Conservation (phyloP, 2,888 invertebrate genomes). For the Thymelicus acteon region DNA sequence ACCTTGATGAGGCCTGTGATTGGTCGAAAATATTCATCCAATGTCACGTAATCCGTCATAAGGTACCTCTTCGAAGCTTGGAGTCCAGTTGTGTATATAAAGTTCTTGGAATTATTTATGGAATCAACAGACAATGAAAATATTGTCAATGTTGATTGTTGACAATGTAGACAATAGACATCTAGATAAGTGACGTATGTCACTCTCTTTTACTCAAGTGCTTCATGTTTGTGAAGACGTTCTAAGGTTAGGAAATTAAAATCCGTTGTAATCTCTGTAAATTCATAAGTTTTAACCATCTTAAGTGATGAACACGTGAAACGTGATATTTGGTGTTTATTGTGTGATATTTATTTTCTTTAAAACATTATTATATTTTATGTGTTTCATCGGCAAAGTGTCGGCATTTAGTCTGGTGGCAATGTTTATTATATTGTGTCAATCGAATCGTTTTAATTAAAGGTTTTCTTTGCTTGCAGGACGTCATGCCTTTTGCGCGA, state of each 20-base stretch:
- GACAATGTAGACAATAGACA: no score
- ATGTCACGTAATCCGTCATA: no score
- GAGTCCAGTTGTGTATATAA: no score
- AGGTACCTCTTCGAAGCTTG: no score
- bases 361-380: background rate
- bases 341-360: constrained; percentile 18
- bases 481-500: constrained; percentile 92
- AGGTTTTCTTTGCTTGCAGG: constrained; percentile 63
- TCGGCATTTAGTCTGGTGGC: constrained; percentile 15
- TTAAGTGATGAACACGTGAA: background rate
- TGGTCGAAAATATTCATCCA: no score
- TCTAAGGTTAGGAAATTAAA: constrained; percentile 75
- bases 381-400: constrained; percentile 19
- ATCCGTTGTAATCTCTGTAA: constrained; percentile 62
- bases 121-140: no score
- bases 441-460: constrained; percentile 5
- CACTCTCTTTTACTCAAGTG: constrained; percentile 64
- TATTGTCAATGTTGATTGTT: no score
- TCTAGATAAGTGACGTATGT: no score
- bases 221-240: constrained; percentile 72
- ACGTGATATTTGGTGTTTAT: background rate
- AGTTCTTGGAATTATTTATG: no score
- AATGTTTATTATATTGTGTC: background rate
- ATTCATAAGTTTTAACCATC: background rate
- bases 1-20: no score